A percentile compares a stretch with the other conserved stretches of the same genome.
Evolutionary conservation across 2,113 vertebrate genomes (phyloP).

Genomic region (Otocyon megalotis): DNA sequence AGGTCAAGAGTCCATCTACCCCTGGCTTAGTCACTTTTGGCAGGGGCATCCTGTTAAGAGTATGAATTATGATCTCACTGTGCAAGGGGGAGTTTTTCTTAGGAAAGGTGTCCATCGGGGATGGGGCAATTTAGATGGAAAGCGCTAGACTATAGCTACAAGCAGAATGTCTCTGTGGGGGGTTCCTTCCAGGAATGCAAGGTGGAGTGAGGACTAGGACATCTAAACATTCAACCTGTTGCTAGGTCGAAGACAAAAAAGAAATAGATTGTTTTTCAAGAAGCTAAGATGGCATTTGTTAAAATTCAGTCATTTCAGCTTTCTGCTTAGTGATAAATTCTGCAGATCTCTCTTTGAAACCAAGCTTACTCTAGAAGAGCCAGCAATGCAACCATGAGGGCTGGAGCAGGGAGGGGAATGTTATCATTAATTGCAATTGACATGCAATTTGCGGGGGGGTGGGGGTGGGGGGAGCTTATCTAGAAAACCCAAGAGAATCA

Average conservation of each 20-base stretch:
- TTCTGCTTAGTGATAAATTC: neutral
- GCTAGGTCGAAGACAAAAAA: constrained; percentile 9
- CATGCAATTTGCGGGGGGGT: neutral
- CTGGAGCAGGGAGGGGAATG: neutral
- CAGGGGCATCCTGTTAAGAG: neutral
- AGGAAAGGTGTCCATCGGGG: neutral
- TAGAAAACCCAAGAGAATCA: neutral
- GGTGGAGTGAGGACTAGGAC: neutral
- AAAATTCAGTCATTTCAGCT: neutral
- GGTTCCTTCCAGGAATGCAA: constrained; percentile 3
- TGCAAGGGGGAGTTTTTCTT: constrained; percentile 13
- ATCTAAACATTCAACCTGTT: neutral
- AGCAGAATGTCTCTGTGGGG: neutral
- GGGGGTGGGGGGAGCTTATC: neutral
- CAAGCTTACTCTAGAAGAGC: neutral
- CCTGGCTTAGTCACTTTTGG: neutral
- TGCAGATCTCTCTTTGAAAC: neutral
- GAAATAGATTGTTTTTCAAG: neutral
- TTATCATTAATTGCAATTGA: neutral
- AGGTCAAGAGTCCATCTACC: neutral
- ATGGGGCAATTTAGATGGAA: neutral
- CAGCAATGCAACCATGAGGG: neutral
- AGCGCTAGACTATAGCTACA: neutral
- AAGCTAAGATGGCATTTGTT: constrained; percentile 9
- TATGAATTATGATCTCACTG: neutral